A percentile compares a stretch with the other conserved stretches of the same genome.
Evolutionary conservation across 2,113 vertebrate species (phyloP).

Genomic region (rabbit (Oryctolagus cuniculus)): mOryCun1.1 NC_091434.1:85475001-85475500

Average conservation of each 20-base stretch:
- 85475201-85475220: not conserved
- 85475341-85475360: rapidly evolving
- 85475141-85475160: not conserved
- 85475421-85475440: not conserved
- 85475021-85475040: not conserved
- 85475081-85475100: not conserved
- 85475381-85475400: not conserved
- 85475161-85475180: slow-evolving; percentile 5
- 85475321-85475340: not conserved
- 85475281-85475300: slow-evolving; percentile 16
- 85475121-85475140: not conserved
- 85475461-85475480: not conserved
- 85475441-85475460: not conserved
- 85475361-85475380: not conserved
- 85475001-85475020: not conserved
- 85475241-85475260: not conserved
- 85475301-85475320: not conserved
- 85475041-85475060: not conserved
- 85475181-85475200: not conserved
- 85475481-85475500: not conserved
- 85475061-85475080: not conserved
- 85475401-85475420: not conserved
- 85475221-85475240: slow-evolving; percentile 5
- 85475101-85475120: not conserved
- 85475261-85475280: slow-evolving; percentile 32